Conservation (phyloP, 1,140 invertebrate genomes). For the Drosophila pseudoananassae region DNA sequence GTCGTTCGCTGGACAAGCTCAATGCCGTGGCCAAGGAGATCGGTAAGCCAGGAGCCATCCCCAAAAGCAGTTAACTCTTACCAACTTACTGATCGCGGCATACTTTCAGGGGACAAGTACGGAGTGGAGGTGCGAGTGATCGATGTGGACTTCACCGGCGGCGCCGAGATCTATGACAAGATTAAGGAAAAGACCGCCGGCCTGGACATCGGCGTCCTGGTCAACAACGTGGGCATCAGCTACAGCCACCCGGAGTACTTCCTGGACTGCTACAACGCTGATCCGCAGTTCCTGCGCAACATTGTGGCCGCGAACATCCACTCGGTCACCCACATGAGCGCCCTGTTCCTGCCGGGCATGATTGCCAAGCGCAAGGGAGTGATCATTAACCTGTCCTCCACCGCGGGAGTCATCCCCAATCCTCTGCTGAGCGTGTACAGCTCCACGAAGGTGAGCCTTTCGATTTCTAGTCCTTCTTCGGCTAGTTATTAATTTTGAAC, state of each 20-base stretch:
- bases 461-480: neutral
- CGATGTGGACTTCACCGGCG: conserved; percentile 93
- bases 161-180: conserved; percentile 89
- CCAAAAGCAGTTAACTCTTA: neutral
- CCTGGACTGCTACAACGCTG: conserved; percentile 87
- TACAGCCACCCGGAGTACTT: conserved; percentile 95
- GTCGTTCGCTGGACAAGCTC: conserved; percentile 92
- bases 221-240: conserved; percentile 98
- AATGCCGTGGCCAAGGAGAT: conserved; percentile 92
- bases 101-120: conserved; percentile 87
- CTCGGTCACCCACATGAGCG: conserved; percentile 92
- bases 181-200: conserved; percentile 90
- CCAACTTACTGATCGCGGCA: conserved; percentile 6
- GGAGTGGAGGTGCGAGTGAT: conserved; percentile 93
- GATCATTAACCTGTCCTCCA: conserved; percentile 96
- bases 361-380: conserved; percentile 92
- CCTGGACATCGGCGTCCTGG: conserved; percentile 94
- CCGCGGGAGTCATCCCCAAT: conserved; percentile 90
- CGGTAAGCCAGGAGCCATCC: conserved; percentile 37
- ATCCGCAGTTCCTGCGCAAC: conserved; percentile 85
- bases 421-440: conserved; percentile 95
- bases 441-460: conserved; percentile 90
- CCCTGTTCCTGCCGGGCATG: conserved; percentile 95
- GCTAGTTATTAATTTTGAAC: neutral
- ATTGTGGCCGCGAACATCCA: conserved; percentile 90